phyloP scores from a whole-genome alignment of 2,113 vertebrate species.

The Clarias batrachus region DNA sequence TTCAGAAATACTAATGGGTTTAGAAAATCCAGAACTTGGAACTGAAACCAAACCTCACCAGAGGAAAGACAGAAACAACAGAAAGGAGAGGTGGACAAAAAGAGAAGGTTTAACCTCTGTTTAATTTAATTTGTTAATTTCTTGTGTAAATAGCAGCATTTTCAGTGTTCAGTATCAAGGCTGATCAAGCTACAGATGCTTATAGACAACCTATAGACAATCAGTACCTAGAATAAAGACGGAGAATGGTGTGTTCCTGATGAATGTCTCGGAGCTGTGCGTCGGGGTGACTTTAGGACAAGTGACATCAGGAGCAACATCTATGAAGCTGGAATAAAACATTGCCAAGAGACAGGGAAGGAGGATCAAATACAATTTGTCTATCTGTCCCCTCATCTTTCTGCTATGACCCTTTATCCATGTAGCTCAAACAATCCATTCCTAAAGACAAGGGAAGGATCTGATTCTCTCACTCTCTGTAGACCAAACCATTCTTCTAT shows the following conservation, averaged over 20 bases:
- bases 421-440: constrained; percentile 1
- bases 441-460: not conserved
- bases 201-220: constrained; percentile 81
- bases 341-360: not conserved
- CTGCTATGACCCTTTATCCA: not conserved
- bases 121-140: constrained; percentile 69
- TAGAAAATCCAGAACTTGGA: constrained; percentile 66
- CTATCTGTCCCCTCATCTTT: not conserved
- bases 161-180: constrained; percentile 94
- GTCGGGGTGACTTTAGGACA: constrained; percentile 7
- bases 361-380: not conserved
- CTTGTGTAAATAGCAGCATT: constrained; percentile 98
- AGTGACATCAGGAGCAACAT: not conserved
- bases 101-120: constrained; percentile 84
- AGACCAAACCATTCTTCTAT: not conserved
- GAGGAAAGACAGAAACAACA: constrained; percentile 37
- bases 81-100: constrained; percentile 44
- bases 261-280: not conserved
- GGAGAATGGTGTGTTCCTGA: constrained; percentile 61
- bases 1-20: constrained; percentile 56
- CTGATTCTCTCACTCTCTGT: not conserved
- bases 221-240: constrained; percentile 79
- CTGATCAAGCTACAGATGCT: constrained; percentile 86
- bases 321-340: not conserved
- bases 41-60: constrained; percentile 64